Evolutionary conservation across 2,113 vertebrate species (phyloP).

Genomic region (Daboia siamensis): DNA sequence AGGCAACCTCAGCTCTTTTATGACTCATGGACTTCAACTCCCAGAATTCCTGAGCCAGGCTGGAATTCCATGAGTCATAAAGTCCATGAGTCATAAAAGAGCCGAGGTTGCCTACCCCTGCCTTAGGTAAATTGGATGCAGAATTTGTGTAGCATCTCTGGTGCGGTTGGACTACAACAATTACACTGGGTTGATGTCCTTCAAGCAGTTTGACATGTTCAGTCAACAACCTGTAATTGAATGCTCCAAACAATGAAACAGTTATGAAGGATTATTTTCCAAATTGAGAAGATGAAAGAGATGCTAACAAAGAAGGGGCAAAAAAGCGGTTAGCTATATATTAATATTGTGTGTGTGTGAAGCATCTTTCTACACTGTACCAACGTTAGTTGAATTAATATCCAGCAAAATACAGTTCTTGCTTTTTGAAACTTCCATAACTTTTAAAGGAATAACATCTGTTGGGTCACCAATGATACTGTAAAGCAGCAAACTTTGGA

Average conservation of each 20-base stretch:
- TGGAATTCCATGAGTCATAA: no score
- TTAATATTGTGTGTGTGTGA: neutral
- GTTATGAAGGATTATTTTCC: neutral
- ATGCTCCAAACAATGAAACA: neutral
- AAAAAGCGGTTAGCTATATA: neutral
- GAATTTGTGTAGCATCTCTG: neutral
- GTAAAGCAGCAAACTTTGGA: neutral
- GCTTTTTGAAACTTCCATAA: neutral
- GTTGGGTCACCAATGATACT: neutral
- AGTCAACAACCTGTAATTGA: conserved; percentile 2
- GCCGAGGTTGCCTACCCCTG: no score
- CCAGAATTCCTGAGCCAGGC: no score
- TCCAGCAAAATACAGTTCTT: neutral
- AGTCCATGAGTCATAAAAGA: no score
- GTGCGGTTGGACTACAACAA: neutral
- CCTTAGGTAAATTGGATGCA: neutral
- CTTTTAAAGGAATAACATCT: neutral
- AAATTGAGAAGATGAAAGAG: neutral
- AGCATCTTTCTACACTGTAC: neutral
- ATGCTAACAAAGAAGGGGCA: neutral
- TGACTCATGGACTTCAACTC: no score
- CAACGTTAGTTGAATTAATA: neutral
- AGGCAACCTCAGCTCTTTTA: no score
- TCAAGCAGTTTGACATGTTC: neutral
- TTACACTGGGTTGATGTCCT: neutral